Percentiles rank a stretch among this genome's conserved stretches.
phyloP scores from a whole-genome alignment of 2,888 invertebrate species.

The Reticulitermes lucifugus region DNA sequence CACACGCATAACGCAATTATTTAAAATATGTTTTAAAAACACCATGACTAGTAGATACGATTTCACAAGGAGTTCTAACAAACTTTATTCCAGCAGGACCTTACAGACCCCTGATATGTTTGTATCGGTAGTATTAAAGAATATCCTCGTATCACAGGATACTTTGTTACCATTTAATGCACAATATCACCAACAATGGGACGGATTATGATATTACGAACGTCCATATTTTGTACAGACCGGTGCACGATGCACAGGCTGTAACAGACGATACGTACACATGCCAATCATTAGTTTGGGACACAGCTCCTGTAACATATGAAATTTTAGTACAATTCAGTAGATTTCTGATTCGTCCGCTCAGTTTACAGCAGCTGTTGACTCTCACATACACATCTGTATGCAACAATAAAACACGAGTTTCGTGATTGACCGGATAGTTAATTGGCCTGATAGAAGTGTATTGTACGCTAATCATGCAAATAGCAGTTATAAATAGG shows the following conservation, averaged over 20 bases:
- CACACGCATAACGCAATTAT: too few species aligned
- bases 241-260: not conserved
- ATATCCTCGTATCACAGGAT: not conserved
- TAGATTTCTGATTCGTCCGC: constrained; percentile 31
- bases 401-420: constrained; percentile 42
- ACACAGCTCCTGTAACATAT: not conserved
- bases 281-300: constrained; percentile 4
- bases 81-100: too few species aligned
- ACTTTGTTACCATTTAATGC: not conserved
- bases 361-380: constrained; percentile 38
- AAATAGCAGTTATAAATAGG: constrained; percentile 48
- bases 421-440: constrained; percentile 52
- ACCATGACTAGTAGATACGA: too few species aligned
- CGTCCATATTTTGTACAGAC: not conserved
- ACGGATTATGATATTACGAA: not conserved
- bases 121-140: not conserved
- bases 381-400: not conserved
- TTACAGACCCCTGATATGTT: constrained; percentile 12
- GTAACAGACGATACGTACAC: not conserved
- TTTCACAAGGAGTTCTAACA: too few species aligned
- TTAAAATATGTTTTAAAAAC: too few species aligned
- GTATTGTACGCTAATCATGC: constrained; percentile 52
- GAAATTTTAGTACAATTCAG: not conserved
- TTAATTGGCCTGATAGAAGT: constrained; percentile 52
- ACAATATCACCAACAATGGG: constrained; percentile 18